Base-by-base conservation (phyloP, 1,140 invertebrate species). In the Homalodisca vitripennis region DNA sequence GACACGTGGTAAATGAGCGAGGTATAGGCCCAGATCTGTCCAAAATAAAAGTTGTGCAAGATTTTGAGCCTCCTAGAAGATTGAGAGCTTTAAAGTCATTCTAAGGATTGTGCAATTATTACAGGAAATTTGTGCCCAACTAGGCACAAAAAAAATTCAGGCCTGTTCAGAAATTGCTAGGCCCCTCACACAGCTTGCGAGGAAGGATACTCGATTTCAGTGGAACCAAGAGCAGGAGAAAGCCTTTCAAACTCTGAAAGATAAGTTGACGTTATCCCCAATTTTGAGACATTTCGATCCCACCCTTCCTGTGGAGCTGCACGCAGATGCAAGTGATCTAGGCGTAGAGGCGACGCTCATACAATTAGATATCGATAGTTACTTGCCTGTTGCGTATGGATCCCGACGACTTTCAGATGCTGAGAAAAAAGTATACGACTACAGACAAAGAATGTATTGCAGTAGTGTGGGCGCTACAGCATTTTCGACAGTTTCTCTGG, bases 401-500 rank as follows among this genome's bases (percentile, higher is more conserved):
- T 75, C 76, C 24, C 63, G 77, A 13, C 65, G 67, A 3, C 57
- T 83, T 10, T 69, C 32, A 31, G 55, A 68, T 12, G 12, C 68
- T 3, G 80, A 83, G n/a, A 75, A 65, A 41, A 41, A 78, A 78
- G 6, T 83, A 79, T 67, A 62, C 72, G 1, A 74, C 73, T 0
- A 80, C 77, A 0, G 78, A 83, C 73, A 68, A 71, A 65, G 82
- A 84, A 76, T 75, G 73, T 51, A 69, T 84, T 26, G 81, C 78
- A 12, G 67, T 82, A 2, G 47, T 81, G 17, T 76, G 73, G 64
- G 75, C 76, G 1, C 74, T 81, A 22, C 72, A 80, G 51, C 75
- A 83, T 46, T 85, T 84, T 68, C 68, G 78, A 65, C 76, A 77
- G 30, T 86, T 82, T 74, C 67, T 87, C 2, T 80, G 80, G 67